Percentiles rank a stretch among this genome's conserved stretches.
Evolutionary conservation across 1,140 invertebrate genomes (phyloP).

Genomic region (Drosophila fuyamai): DNA sequence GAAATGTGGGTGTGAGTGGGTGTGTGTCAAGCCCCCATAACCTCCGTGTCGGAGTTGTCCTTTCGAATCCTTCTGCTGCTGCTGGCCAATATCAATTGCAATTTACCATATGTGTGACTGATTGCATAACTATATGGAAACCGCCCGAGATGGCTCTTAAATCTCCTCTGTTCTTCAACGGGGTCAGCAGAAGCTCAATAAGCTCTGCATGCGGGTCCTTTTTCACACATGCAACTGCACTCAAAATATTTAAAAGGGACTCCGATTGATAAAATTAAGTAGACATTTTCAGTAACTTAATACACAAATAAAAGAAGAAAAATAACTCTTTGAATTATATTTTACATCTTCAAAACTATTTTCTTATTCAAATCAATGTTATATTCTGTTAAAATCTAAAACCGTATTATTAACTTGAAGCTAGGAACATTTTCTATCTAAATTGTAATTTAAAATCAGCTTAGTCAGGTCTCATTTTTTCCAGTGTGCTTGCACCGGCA

Average conservation of each 20-base stretch:
- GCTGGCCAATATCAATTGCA: slow-evolving; percentile 34
- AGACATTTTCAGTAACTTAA: too few species aligned
- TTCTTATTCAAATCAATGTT: too few species aligned
- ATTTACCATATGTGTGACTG: slow-evolving; percentile 43
- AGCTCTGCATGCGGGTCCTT: slow-evolving; percentile 30
- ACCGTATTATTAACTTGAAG: too few species aligned
- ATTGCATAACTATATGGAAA: slow-evolving; percentile 47
- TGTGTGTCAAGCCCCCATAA: neutral
- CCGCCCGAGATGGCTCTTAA: slow-evolving; percentile 17
- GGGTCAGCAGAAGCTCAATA: slow-evolving; percentile 13
- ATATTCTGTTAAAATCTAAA: too few species aligned
- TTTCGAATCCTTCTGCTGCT: slow-evolving; percentile 16
- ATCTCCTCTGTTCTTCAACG: slow-evolving; percentile 9
- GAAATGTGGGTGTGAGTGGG: slow-evolving; percentile 43
- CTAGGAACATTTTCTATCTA: too few species aligned
- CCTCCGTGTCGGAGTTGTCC: neutral
- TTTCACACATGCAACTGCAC: neutral
- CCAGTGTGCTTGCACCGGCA: neutral
- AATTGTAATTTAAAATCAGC: too few species aligned
- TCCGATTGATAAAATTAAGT: too few species aligned
- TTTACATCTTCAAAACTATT: too few species aligned
- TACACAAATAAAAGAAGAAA: too few species aligned
- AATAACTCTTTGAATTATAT: too few species aligned
- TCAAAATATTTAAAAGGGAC: too few species aligned
- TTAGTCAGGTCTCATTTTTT: too few species aligned